Base-by-base conservation (phyloP, 2,113 vertebrate species). In the Cyanoliseus patagonus region DNA sequence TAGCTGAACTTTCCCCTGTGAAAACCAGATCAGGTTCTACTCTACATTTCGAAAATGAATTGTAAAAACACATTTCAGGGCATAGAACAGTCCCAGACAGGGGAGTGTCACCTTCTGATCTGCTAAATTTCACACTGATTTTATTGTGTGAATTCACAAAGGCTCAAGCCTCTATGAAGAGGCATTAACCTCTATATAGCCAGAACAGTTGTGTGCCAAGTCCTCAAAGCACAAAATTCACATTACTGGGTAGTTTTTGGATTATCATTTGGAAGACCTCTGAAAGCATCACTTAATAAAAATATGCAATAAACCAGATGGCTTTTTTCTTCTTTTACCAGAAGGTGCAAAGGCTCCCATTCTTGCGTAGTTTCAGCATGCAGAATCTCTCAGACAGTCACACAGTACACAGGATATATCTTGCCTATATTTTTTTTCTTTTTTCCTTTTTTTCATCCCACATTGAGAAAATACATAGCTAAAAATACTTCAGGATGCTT, bases 401-500 rank as follows among this genome's bases (percentile, higher is more conserved):
- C 63, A 53, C 46, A 67, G 51, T 17, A 46, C 37, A 70, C 31
- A 78, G 81, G 20, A 67, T 75, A 78, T 33, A 75, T 75, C 73
- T 81, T 86, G 59, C 37, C 44, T 87, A 10, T 7, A 55, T 35
- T 35, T 35, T n/a, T 55, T 31, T 57, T 61, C 7, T 51, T 55
- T 35, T 66, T 46, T 46, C 47, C 62, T 90, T 92, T 35, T 91
- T 83, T 95, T 92, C 46, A 89, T 68, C 20, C 47, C 52, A 68
- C 81, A 79, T 52, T 75, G 77, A 96, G 83, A 91, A 95, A 93
- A 94, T 25, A 51, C 55, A 55, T 64, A 42, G 61, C 55, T 88
- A 91, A 95, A 96, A 94, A 94, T 92, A 82, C 51, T 86, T 87
- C 1, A 53, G 83, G 86, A 82, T 64, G 83, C 74, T 91, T 96